These are phyloP conservation scores for Bufotes viridis DNA, from an alignment of 2,797 vertebrate genomes.

Conservation along the genomic window DNA sequence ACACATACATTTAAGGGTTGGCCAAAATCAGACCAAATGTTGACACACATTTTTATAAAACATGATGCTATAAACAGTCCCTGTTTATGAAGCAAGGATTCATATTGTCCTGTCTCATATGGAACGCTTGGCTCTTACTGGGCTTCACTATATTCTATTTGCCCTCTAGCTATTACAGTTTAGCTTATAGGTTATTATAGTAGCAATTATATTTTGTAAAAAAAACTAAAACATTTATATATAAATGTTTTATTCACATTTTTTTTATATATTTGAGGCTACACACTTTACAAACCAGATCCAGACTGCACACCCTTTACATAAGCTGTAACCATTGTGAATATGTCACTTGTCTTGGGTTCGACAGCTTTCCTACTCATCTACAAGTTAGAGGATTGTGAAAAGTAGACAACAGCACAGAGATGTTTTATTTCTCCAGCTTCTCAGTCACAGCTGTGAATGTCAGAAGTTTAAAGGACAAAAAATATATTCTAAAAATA, in stretches of 20 bases:
- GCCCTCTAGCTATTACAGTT: too few relatives aligned
- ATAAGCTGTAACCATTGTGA: not conserved
- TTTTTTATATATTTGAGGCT: not conserved
- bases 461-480: constrained; percentile 73
- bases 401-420: constrained; percentile 14
- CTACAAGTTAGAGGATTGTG: constrained; percentile 15
- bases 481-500: constrained; percentile 75
- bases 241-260: not conserved
- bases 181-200: too few relatives aligned
- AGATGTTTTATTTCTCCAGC: constrained; percentile 29
- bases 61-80: too few relatives aligned
- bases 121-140: too few relatives aligned
- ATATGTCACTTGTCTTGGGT: not conserved
- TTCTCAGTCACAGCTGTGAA: constrained; percentile 75
- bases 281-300: not conserved
- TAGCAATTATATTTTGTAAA: too few relatives aligned
- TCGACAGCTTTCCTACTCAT: constrained; percentile 1
- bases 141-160: too few relatives aligned
- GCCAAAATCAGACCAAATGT: too few relatives aligned
- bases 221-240: not conserved
- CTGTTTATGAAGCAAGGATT: too few relatives aligned
- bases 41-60: too few relatives aligned
- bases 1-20: too few relatives aligned
- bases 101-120: too few relatives aligned
- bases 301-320: not conserved